These are phyloP conservation scores for Heliconius melpomene DNA, from an alignment of 1,140 invertebrate species.

Conservation along the genomic window DNA sequence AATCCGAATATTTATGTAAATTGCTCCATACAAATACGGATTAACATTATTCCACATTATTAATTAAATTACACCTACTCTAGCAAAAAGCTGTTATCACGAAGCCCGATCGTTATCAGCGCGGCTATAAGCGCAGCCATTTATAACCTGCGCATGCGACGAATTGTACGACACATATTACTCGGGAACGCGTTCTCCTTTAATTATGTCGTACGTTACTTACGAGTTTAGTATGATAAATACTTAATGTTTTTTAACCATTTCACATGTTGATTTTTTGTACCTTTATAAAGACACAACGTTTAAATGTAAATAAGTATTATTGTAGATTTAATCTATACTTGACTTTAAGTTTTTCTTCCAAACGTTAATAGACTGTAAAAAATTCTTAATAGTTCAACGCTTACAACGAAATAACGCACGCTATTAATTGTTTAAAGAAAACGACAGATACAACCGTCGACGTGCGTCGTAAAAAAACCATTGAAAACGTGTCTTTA, in stretches of 20 bases:
- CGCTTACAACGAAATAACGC: background rate
- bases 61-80: slow-evolving; percentile 26
- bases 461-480: slow-evolving; percentile 25
- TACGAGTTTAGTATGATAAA: background rate
- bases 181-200: background rate
- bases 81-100: slow-evolving; percentile 27
- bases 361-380: background rate
- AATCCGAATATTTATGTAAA: background rate
- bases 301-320: background rate
- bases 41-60: background rate
- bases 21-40: background rate
- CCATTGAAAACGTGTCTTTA: slow-evolving; percentile 27
- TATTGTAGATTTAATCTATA: background rate
- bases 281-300: background rate
- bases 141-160: slow-evolving; percentile 25
- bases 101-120: slow-evolving; percentile 25
- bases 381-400: background rate
- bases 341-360: background rate
- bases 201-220: slow-evolving; percentile 15
- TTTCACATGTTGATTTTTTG: background rate
- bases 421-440: background rate
- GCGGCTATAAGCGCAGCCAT: slow-evolving; percentile 19
- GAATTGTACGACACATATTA: slow-evolving; percentile 15
- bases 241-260: background rate
- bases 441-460: slow-evolving; percentile 13